Evolutionary conservation across 1,140 invertebrate genomes (phyloP).

Genomic region (Mycetomoellerius zeteki): DNA sequence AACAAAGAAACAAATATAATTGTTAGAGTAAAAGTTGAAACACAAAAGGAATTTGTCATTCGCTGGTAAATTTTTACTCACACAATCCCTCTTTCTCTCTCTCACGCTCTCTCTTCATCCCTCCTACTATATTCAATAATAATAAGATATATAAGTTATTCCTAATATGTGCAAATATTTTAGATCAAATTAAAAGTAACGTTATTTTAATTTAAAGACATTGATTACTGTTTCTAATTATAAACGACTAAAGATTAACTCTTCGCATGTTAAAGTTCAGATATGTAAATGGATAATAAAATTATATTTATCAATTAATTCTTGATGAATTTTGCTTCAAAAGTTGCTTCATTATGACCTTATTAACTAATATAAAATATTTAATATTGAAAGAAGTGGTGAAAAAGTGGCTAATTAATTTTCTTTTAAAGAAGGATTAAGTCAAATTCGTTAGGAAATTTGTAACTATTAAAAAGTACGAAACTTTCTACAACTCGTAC

Average conservation of each 20-base stretch:
- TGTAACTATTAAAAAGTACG: background rate
- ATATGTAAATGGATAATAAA: slow-evolving; percentile 16
- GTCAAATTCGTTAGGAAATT: slow-evolving; percentile 24
- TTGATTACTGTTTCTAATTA: background rate
- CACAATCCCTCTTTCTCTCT: background rate
- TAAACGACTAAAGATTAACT: background rate
- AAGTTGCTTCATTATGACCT: slow-evolving; percentile 13
- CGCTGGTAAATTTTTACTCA: slow-evolving; percentile 15
- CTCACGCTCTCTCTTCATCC: background rate
- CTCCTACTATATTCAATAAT: background rate
- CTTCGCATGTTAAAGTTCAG: background rate
- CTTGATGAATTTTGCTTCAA: slow-evolving; percentile 19
- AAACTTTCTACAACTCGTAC: slow-evolving; percentile 8
- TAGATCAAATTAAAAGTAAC: background rate
- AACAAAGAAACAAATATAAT: slow-evolving; percentile 70
- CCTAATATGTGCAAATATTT: background rate
- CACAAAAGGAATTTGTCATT: slow-evolving; percentile 43
- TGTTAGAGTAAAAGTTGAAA: slow-evolving; percentile 54
- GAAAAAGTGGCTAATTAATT: slow-evolving; percentile 11
- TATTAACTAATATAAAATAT: slow-evolving; percentile 18
- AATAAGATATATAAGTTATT: background rate
- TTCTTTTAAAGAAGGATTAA: slow-evolving; percentile 8
- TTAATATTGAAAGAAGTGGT: background rate
- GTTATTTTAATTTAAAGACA: slow-evolving; percentile 11
- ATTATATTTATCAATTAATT: slow-evolving; percentile 4